A percentile compares a stretch with the other conserved stretches of the same genome.
Evolutionary conservation across 1,140 invertebrate genomes (phyloP).

Genomic region (Papilio polyxenes): DNA sequence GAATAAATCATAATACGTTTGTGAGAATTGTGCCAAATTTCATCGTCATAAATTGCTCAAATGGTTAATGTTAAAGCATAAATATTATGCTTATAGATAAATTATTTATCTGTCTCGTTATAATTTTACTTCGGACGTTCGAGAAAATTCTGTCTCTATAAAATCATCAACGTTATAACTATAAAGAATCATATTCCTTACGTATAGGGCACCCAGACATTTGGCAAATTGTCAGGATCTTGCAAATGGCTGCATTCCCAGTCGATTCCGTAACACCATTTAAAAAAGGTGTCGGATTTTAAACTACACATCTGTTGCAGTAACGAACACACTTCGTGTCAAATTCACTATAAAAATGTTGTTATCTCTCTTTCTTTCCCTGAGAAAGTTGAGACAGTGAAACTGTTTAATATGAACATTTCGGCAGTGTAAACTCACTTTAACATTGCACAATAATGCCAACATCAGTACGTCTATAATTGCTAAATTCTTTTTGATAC

Average conservation of each 20-base stretch:
- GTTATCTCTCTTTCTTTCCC: not conserved
- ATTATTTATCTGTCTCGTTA: conserved; percentile 18
- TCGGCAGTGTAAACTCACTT: not conserved
- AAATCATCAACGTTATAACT: not conserved
- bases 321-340: not conserved
- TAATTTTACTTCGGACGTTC: conserved; percentile 14
- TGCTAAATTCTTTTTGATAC: not conserved
- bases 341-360: not conserved
- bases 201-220: conserved; percentile 28
- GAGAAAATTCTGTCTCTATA: conserved; percentile 16
- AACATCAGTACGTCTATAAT: not conserved
- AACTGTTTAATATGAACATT: not conserved
- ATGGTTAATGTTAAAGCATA: conserved; percentile 35
- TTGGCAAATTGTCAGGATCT: conserved; percentile 61
- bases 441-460: not conserved
- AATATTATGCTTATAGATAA: conserved; percentile 29
- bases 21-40: conserved; percentile 46
- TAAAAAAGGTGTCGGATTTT: conserved; percentile 31
- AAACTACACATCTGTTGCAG: conserved; percentile 31
- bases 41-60: conserved; percentile 42
- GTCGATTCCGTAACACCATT: conserved; percentile 49
- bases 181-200: conserved; percentile 4
- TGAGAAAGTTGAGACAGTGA: not conserved
- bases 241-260: conserved; percentile 55
- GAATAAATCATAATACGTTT: conserved; percentile 38